Conservation (phyloP, 2,113 vertebrate species). For the Toxostoma redivivum region DNA sequence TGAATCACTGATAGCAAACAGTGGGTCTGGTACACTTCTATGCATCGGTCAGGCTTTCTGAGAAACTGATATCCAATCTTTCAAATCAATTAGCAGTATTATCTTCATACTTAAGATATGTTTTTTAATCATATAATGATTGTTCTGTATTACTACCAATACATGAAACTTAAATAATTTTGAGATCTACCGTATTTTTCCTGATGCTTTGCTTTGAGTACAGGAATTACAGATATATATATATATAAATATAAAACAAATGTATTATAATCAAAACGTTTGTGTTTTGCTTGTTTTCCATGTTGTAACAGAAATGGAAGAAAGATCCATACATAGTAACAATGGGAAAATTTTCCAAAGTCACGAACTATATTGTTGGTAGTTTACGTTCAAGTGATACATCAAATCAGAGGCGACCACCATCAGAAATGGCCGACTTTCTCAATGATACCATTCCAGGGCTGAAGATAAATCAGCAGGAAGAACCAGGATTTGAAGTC, state of each 20-base stretch:
- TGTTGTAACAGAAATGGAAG: slow-evolving; percentile 83
- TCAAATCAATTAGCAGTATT: slow-evolving; percentile 1
- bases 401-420: slow-evolving; percentile 83
- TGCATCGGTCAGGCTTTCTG: background rate
- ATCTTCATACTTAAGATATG: background rate
- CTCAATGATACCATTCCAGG: slow-evolving; percentile 91
- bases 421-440: slow-evolving; percentile 89
- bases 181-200: background rate
- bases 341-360: slow-evolving; percentile 92
- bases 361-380: slow-evolving; percentile 94
- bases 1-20: slow-evolving; percentile 42
- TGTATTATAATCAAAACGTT: background rate
- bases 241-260: background rate
- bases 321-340: slow-evolving; percentile 91
- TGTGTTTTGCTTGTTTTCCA: slow-evolving; percentile 32
- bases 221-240: background rate
- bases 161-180: background rate
- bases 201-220: background rate
- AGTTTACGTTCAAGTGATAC: slow-evolving; percentile 83
- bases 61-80: background rate
- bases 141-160: background rate
- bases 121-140: background rate
- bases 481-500: slow-evolving; percentile 97
- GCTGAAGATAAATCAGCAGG: slow-evolving; percentile 96
- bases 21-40: background rate